Evolutionary conservation across 2,797 vertebrate genomes (phyloP).

Genomic region (Muscicapa comitata): DNA sequence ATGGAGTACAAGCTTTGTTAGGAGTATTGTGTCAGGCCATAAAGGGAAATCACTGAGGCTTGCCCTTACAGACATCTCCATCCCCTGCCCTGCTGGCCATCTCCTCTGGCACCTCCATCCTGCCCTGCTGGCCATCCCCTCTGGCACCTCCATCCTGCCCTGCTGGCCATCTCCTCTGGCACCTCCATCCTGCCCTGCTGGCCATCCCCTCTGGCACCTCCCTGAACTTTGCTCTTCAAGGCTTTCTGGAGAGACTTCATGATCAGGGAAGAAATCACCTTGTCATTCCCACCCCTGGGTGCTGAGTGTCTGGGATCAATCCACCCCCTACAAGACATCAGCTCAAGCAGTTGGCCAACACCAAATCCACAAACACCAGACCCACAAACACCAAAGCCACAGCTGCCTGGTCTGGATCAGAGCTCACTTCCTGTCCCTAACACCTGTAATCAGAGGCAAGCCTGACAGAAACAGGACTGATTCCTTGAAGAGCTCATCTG

Average conservation of each 20-base stretch:
- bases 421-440: neutral
- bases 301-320: neutral
- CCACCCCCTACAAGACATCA: neutral
- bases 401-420: neutral
- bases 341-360: neutral
- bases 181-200: neutral
- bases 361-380: neutral
- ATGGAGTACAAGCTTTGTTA: neutral
- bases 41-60: neutral
- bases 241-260: neutral
- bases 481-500: neutral
- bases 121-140: neutral
- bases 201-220: neutral
- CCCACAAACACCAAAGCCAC: neutral
- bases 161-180: neutral
- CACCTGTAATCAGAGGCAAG: neutral
- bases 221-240: neutral
- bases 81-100: neutral
- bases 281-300: accelerated
- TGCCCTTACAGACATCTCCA: neutral
- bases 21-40: neutral
- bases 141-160: neutral
- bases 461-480: neutral
- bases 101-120: neutral
- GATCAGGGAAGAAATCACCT: neutral